These are phyloP conservation scores for Psephotus haematonotus DNA, from an alignment of 2,113 vertebrate species.

Conservation along the genomic window DNA sequence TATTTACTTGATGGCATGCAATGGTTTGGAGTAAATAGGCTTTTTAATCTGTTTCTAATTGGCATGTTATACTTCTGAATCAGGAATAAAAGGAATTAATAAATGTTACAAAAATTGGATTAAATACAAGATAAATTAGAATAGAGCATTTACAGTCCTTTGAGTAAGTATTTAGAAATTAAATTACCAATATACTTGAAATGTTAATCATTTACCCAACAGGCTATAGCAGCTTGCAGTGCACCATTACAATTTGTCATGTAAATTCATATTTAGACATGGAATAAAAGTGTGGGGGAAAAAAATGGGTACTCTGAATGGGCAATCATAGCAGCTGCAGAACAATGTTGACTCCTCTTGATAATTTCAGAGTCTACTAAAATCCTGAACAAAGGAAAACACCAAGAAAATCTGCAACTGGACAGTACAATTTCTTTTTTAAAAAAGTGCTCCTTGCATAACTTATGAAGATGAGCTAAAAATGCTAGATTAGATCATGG, in stretches of 20 bases:
- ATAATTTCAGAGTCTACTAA: background rate
- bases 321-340: background rate
- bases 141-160: slow-evolving; percentile 24
- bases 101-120: slow-evolving; percentile 64
- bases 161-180: slow-evolving; percentile 60
- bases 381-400: background rate
- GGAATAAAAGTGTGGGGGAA: background rate
- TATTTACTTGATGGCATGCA: slow-evolving; percentile 32
- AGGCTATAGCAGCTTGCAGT: slow-evolving; percentile 44
- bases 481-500: background rate
- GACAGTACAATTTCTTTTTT: background rate
- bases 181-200: slow-evolving; percentile 66
- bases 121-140: slow-evolving; percentile 51
- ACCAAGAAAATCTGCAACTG: background rate
- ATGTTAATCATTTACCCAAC: slow-evolving; percentile 62
- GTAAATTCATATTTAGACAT: slow-evolving; percentile 32
- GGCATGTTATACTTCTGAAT: slow-evolving; percentile 42
- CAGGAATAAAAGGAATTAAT: slow-evolving; percentile 59
- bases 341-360: background rate
- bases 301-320: background rate
- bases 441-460: background rate
- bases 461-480: background rate
- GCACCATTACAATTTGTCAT: slow-evolving; percentile 24
- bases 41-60: slow-evolving; percentile 66
- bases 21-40: slow-evolving; percentile 30